Evolutionary conservation across 35 echinoderm and acorn worm species (phyloP).

Genomic region (Amphiura filiformis): DNA sequence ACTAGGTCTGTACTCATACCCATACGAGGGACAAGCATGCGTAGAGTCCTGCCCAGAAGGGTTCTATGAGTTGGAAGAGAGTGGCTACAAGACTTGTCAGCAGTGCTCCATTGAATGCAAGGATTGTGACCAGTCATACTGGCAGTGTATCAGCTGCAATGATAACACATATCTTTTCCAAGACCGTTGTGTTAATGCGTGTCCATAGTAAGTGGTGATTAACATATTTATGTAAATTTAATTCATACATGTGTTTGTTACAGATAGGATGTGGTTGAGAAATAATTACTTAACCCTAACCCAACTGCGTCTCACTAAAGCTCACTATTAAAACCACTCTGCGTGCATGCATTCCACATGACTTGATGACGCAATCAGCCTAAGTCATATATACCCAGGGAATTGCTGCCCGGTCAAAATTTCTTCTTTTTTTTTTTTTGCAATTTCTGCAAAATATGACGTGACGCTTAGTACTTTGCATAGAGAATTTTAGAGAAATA

Average conservation of each 20-base stretch:
- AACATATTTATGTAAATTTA: no score
- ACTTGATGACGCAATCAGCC: no score
- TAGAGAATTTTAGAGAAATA: no score
- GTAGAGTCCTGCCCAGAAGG: constrained; percentile 42
- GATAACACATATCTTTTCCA: constrained; percentile 48
- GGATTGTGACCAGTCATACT: constrained; percentile 38
- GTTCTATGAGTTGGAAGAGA: constrained; percentile 27
- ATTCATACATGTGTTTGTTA: not conserved
- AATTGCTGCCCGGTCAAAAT: no score
- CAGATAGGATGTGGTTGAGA: not conserved
- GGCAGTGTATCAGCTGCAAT: constrained; percentile 42
- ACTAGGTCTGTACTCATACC: not conserved
- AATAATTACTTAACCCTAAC: no score
- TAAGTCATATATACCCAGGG: no score
- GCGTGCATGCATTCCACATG: no score
- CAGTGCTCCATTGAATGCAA: constrained; percentile 54
- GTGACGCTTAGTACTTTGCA: no score
- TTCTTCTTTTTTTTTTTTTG: no score
- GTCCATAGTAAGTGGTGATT: constrained; percentile 32
- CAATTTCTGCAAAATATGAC: no score
- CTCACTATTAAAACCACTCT: no score
- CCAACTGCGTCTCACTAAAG: no score
- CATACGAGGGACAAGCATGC: constrained; percentile 18
- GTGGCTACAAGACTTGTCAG: constrained; percentile 18
- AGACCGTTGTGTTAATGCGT: constrained; percentile 27